A percentile compares a stretch with the other conserved stretches of the same genome.
phyloP scores from a whole-genome alignment of 2,113 vertebrate species.

The Oreochromis niloticus region DNA sequence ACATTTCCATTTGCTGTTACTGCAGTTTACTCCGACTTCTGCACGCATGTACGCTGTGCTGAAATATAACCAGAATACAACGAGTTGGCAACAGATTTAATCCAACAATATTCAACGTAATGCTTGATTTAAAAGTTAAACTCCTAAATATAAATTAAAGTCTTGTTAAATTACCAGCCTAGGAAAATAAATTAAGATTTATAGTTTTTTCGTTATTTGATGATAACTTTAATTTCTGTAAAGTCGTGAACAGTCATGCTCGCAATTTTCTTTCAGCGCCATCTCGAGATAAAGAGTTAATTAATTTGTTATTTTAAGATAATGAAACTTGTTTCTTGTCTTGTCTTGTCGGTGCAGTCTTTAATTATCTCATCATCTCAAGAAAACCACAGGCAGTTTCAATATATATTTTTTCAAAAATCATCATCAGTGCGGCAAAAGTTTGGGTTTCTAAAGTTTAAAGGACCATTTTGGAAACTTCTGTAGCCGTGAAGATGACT shows the following conservation, averaged over 20 bases:
- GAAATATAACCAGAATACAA: background rate
- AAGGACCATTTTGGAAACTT: background rate
- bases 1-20: background rate
- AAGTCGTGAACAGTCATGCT: background rate
- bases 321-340: background rate
- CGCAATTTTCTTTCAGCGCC: background rate
- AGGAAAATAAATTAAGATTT: background rate
- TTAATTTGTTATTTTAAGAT: background rate
- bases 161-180: background rate
- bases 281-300: background rate
- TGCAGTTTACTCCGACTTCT: background rate
- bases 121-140: background rate
- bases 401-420: background rate
- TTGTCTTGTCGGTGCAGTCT: fast-evolving
- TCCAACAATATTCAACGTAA: background rate
- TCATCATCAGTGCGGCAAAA: background rate
- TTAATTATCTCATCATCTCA: background rate
- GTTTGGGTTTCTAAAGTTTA: background rate
- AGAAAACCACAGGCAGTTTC: fast-evolving
- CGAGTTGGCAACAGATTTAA: background rate
- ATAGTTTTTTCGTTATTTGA: background rate
- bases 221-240: background rate
- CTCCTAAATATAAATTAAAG: background rate
- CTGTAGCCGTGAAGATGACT: background rate
- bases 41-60: background rate